Percentiles rank a stretch among this genome's conserved stretches.
These are phyloP conservation scores for Axinella damicornis DNA, from an alignment of 37 sponge, comb jelly and placozoan genomes.

Conservation along the genomic window DNA sequence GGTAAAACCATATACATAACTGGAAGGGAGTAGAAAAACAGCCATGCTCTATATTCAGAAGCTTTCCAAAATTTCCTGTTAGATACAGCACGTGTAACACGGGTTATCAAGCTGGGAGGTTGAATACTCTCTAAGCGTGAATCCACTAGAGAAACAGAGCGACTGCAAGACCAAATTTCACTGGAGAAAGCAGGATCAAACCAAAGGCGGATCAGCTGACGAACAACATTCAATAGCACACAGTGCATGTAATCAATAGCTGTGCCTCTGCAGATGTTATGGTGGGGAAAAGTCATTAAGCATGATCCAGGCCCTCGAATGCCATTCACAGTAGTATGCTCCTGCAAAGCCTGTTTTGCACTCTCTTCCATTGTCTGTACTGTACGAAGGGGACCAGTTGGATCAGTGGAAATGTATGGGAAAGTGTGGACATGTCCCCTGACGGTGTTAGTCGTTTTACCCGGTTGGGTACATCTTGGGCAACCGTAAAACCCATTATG, in stretches of 20 bases:
- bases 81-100: background rate
- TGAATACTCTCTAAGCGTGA: background rate
- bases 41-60: background rate
- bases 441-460: background rate
- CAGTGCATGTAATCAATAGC: background rate
- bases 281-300: background rate
- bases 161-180: constrained; percentile 1
- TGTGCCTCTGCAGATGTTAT: background rate
- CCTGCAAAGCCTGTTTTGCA: too few species aligned
- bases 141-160: background rate
- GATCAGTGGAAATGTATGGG: constrained; percentile 12
- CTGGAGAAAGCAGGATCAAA: background rate
- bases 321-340: background rate
- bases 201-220: background rate
- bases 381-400: constrained; percentile 24
- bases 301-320: background rate
- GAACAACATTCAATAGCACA: constrained; percentile 4
- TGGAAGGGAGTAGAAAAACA: constrained; percentile 1
- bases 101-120: background rate
- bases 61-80: constrained; percentile 16
- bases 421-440: constrained; percentile 23
- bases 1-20: background rate
- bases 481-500: constrained; percentile 23
- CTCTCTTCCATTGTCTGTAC: background rate
- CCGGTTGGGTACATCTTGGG: constrained; percentile 14